phyloP scores from a whole-genome alignment of 2,888 invertebrate genomes.

The Carterocephalus palaemon region DNA sequence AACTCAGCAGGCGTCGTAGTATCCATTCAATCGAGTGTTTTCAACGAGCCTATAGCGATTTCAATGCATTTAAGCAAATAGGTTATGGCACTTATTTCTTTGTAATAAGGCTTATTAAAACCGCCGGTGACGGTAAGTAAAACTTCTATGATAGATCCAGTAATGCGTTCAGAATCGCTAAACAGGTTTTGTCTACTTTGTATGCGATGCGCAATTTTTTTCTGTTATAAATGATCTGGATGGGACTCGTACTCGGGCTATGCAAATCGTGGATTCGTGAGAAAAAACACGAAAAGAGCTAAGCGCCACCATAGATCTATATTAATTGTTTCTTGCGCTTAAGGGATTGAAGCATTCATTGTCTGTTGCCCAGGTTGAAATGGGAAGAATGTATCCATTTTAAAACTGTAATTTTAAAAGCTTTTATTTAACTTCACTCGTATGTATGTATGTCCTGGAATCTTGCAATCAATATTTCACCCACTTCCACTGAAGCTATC shows the following conservation, averaged over 20 bases:
- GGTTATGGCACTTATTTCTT: constrained; percentile 30
- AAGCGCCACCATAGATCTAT: constrained; percentile 1
- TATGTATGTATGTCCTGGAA: no score
- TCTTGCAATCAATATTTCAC: no score
- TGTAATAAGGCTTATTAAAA: constrained; percentile 26
- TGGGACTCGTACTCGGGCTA: constrained; percentile 33
- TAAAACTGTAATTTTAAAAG: no score
- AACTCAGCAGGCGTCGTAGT: constrained; percentile 34
- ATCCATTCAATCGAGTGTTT: constrained; percentile 30
- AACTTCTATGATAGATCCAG: constrained; percentile 23
- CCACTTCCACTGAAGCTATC: no score
- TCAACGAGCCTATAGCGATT: constrained; percentile 2
- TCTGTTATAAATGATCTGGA: constrained; percentile 54
- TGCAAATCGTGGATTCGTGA: constrained; percentile 57
- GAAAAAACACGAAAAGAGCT: constrained; percentile 46
- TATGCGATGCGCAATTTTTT: constrained; percentile 54
- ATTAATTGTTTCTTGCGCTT: constrained; percentile 11
- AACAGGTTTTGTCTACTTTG: constrained; percentile 73
- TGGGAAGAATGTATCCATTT: no score
- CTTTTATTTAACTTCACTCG: no score
- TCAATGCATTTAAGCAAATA: constrained; percentile 5
- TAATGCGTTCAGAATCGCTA: constrained; percentile 57
- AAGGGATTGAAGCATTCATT: no score
- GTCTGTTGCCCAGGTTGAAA: no score
- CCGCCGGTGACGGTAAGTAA: constrained; percentile 29